Base-by-base conservation (phyloP, 2,888 invertebrate species). In the Fragum sueziense region DNA sequence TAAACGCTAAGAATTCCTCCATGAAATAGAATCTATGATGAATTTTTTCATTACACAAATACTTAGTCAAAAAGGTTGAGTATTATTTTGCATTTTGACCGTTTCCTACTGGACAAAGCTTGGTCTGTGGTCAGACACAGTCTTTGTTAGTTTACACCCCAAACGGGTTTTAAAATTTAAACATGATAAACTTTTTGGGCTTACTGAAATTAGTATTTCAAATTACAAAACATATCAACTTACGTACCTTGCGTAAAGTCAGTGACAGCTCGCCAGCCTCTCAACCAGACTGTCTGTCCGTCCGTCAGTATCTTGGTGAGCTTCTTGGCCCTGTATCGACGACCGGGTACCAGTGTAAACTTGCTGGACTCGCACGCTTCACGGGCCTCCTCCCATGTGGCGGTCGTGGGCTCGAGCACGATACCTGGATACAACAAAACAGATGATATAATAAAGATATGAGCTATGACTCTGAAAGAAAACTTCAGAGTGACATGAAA, bases 211-310 rank as follows among this genome's bases (percentile, higher is more conserved):
- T n/a, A n/a, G n/a, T n/a, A n/a, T n/a, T n/a, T n/a, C n/a, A n/a
- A n/a, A n/a, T n/a, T n/a, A n/a, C n/a, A n/a, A n/a, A n/a, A n/a
- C n/a, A n/a, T n/a, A n/a, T n/a, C n/a, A n/a, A n/a, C n/a, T 37
- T n/a, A 57, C 17, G 20, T 74, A 82, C 79, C 76, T 62, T 68
- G 62, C 14, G 37, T 29, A 25, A 37, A 70, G 34, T 79, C 82
- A 0, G 78, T 76, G 9, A 79, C 76, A n/a, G 72, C 54, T 22
- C 82, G 70, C 75, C 72, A 82, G 1, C 82, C 82, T 33, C 70
- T 52, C 51, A 82, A 27, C 82, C 82, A 82, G 11, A 76, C 37
- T n/a, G 65, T 54, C 31, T 82, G 70, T 20, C 78, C 82, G 14
- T 73, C 65, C 2, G 17, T 25, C 54, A 82, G 57, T 2, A 61